Evolutionary conservation across 2,888 invertebrate species (phyloP).

Genomic region (Tribolium freemani): DNA sequence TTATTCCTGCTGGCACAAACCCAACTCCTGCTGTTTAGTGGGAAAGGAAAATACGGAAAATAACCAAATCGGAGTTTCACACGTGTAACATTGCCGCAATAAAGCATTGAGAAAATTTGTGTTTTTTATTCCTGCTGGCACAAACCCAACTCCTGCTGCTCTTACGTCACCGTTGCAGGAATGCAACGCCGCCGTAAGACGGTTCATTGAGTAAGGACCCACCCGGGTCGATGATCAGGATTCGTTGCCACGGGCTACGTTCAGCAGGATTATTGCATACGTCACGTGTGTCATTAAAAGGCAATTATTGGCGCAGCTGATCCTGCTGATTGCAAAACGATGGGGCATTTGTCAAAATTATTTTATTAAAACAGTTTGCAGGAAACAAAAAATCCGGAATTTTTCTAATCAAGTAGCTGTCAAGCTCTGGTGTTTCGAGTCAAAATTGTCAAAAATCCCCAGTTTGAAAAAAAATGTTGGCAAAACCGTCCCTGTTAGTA

Average conservation of each 20-base stretch:
- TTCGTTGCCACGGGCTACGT: constrained; percentile 37
- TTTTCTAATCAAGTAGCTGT: constrained; percentile 10
- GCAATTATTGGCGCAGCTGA: background rate
- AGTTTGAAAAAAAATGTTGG: constrained; percentile 33
- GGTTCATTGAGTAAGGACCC: constrained; percentile 40
- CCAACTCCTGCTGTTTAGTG: background rate
- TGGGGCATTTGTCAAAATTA: no score
- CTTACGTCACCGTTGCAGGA: constrained; percentile 35
- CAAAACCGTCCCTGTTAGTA: constrained; percentile 10
- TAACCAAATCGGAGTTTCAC: background rate
- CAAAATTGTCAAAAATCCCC: constrained; percentile 23
- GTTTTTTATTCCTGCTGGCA: background rate
- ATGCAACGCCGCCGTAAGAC: constrained; percentile 28
- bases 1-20: background rate
- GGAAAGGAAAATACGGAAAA: constrained; percentile 25
- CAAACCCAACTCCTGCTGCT: background rate
- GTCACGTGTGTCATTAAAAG: constrained; percentile 23
- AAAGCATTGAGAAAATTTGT: background rate
- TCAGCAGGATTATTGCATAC: constrained; percentile 20
- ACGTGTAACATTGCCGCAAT: background rate
- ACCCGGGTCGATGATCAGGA: constrained; percentile 40
- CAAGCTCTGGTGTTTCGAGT: background rate
- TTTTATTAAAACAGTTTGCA: background rate
- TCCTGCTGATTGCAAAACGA: background rate
- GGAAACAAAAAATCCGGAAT: background rate